Percentiles rank a stretch among this genome's conserved stretches.
Conservation (phyloP, 2,888 invertebrate species). For the Lobophora halterata region DNA sequence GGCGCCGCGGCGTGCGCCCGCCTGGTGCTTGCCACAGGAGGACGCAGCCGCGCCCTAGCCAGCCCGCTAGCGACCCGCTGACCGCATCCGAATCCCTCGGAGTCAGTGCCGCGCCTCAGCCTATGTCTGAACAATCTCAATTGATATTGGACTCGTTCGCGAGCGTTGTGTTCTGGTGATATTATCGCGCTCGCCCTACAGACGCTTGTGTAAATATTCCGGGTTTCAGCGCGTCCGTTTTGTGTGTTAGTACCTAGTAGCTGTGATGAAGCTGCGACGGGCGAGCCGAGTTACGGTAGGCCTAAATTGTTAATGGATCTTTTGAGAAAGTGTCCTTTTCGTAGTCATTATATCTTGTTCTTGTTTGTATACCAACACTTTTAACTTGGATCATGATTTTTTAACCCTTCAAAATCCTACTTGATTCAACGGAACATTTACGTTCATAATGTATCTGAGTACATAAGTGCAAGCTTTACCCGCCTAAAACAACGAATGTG, state of each 20-base stretch:
- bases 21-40: conserved; percentile 50
- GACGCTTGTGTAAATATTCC: conserved; percentile 68
- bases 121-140: conserved; percentile 50
- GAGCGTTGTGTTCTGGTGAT: conserved; percentile 75
- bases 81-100: conserved; percentile 1
- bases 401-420: conserved; percentile 8
- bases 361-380: conserved; percentile 57
- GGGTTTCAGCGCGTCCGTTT: conserved; percentile 55
- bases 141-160: conserved; percentile 72
- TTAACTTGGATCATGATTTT: conserved; percentile 27
- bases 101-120: conserved; percentile 2
- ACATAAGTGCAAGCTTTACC: conserved; percentile 37
- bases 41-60: conserved; percentile 45
- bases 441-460: background rate
- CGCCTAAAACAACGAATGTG: conserved; percentile 47
- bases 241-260: conserved; percentile 68
- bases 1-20: conserved; percentile 66
- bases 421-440: too few species aligned
- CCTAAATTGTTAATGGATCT: conserved; percentile 62
- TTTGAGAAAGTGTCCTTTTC: conserved; percentile 66
- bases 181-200: conserved; percentile 48
- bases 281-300: conserved; percentile 57
- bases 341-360: conserved; percentile 49
- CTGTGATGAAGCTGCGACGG: conserved; percentile 51
- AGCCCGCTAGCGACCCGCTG: conserved; percentile 1